These are phyloP conservation scores for Procambarus virginalis DNA, from an alignment of 1,140 invertebrate genomes.

Conservation along the genomic window DNA sequence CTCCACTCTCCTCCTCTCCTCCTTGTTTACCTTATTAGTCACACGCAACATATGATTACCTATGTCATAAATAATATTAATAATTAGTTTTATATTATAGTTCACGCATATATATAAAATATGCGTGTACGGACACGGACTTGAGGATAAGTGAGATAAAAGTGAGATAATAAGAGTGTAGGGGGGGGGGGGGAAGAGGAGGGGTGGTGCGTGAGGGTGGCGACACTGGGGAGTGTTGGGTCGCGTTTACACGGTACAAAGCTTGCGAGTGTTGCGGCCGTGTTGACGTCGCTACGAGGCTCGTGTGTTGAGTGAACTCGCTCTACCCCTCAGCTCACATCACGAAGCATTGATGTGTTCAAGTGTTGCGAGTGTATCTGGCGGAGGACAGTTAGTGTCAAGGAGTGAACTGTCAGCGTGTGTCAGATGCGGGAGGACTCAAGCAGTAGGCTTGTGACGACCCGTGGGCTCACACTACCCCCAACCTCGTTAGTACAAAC, in stretches of 20 bases:
- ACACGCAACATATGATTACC: not conserved
- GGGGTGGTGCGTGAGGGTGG: not conserved
- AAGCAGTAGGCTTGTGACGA: conserved; percentile 21
- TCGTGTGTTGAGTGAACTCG: not conserved
- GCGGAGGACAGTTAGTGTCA: not conserved
- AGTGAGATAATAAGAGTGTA: not conserved
- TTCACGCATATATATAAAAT: no score
- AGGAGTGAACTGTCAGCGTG: not conserved
- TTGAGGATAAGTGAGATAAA: no score
- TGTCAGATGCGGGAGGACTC: not conserved
- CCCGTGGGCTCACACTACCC: not conserved
- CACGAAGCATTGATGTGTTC: not conserved
- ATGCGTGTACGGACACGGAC: no score
- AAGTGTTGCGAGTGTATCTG: not conserved
- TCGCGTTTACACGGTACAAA: conserved; percentile 49
- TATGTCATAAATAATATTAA: no score
- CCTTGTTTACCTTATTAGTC: not conserved
- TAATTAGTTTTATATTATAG: no score
- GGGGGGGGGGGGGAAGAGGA: not conserved
- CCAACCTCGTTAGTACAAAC: conserved; percentile 55
- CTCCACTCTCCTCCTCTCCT: not conserved
- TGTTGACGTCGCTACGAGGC: not conserved
- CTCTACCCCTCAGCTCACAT: not conserved
- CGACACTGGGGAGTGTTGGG: conserved; percentile 7
- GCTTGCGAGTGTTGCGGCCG: not conserved